A percentile compares a stretch with the other conserved stretches of the same genome.
phyloP scores from a whole-genome alignment of 2,113 vertebrate genomes.

The Eclectus roratus region DNA sequence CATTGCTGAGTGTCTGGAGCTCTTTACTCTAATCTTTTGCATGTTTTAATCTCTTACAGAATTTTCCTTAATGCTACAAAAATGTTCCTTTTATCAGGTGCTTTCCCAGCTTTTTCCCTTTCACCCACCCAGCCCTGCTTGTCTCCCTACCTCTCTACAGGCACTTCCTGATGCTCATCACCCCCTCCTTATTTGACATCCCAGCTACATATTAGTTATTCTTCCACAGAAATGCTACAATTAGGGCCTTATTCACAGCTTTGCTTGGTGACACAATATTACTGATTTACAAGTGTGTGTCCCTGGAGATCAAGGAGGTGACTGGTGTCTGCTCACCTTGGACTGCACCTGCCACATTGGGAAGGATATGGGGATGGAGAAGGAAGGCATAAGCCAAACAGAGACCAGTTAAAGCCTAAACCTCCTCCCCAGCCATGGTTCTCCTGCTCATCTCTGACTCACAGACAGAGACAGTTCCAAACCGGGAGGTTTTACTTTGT shows the following conservation, averaged over 20 bases:
- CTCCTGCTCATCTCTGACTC: neutral
- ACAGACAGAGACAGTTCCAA: neutral
- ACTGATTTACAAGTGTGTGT: neutral
- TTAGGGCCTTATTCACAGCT: conserved; percentile 42
- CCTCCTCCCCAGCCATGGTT: neutral
- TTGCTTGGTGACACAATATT: neutral
- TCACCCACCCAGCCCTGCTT: neutral
- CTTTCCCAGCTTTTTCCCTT: neutral
- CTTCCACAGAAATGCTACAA: neutral
- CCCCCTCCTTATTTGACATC: neutral
- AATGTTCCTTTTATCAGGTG: neutral
- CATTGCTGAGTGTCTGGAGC: neutral
- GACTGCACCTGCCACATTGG: neutral
- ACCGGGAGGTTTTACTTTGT: neutral
- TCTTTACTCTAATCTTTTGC: neutral
- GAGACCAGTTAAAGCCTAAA: neutral
- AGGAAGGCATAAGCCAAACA: neutral
- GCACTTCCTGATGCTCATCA: neutral
- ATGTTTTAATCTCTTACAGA: neutral
- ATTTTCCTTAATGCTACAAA: neutral
- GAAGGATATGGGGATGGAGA: neutral
- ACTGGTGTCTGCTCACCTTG: neutral
- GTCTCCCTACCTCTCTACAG: neutral
- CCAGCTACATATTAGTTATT: neutral
- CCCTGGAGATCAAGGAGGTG: neutral